Evolutionary conservation across 1,140 invertebrate species (phyloP).

Genomic region (Drosophila simulans): DNA sequence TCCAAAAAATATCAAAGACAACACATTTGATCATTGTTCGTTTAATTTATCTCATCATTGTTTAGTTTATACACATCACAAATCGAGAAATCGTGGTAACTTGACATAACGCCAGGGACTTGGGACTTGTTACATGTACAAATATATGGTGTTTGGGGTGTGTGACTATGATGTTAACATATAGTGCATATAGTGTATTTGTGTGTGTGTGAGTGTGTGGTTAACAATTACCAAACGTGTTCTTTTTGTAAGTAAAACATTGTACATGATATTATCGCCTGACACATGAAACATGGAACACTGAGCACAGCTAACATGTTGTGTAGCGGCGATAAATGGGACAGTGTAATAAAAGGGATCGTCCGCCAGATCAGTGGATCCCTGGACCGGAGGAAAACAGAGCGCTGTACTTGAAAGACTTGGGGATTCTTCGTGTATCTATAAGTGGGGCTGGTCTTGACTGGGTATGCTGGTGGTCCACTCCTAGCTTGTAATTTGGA

Average conservation of each 20-base stretch:
- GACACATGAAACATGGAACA: constrained; percentile 49
- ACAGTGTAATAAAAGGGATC: neutral
- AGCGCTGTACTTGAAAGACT: constrained; percentile 31
- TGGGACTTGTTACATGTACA: constrained; percentile 54
- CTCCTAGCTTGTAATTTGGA: constrained; percentile 21
- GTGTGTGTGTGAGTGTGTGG: neutral
- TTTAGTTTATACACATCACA: constrained; percentile 66
- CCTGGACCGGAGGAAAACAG: neutral
- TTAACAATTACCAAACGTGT: constrained; percentile 28
- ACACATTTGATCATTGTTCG: constrained; percentile 45
- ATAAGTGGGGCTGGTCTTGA: neutral
- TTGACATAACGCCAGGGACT: constrained; percentile 65
- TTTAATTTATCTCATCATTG: constrained; percentile 59
- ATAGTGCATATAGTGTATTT: constrained; percentile 8
- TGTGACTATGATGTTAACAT: constrained; percentile 7
- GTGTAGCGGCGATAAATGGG: constrained; percentile 8
- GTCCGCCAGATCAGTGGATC: neutral
- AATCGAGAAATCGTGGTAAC: constrained; percentile 51
- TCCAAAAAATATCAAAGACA: constrained; percentile 44
- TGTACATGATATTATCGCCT: constrained; percentile 73
- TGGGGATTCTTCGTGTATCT: neutral
- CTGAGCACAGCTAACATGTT: constrained; percentile 16
- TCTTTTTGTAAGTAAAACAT: constrained; percentile 60
- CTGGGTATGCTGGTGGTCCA: constrained; percentile 2
- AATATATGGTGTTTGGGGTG: constrained; percentile 22